Evolutionary conservation across 2,797 vertebrate species (phyloP), one percentile per base, ranked within the genome.

Genomic region (Chaunax sp.): DNA sequence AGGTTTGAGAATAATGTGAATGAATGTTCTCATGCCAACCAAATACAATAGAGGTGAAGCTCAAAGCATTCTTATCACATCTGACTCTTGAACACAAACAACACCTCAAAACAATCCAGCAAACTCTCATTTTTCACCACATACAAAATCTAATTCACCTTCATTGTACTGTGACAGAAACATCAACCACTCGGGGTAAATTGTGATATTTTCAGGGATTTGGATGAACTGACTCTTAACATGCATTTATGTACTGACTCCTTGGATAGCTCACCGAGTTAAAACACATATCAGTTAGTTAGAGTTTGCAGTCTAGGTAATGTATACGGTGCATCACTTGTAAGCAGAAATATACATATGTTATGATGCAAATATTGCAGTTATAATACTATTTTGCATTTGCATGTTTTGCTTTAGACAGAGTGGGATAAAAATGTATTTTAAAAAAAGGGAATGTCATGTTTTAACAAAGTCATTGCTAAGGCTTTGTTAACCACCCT

Each of bases 391-490:
- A 2, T 3, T 23, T 18, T 50, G 3, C 7, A 41, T n/a, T 47
- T 47, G 28, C 5, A 30, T 5, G 9, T 41, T 3, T n/a, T 14
- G 20, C 11, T 37, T 45, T 19, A 70, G 33, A 55, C 5, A 26
- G 10, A 40, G 20, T n/a, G n/a, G n/a, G n/a, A n/a, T 7, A 33
- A 23, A 49, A 15, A 30, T 0, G n/a, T 11, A 43, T 66, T 30
- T 46, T n/a, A 8, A 65, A 63, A 66, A 18, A 40, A 14, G 40
- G 14, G 6, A 46, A 49, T 60, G 15, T 51, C 25, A 54, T 3
- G 38, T 26, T 46, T 38, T 12, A 63, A n/a, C 26, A 52, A 55
- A 69, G 28, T 47, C 37, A 35, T 49, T 70, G 35, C 37, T 62
- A 28, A 52, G 49, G 16, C 20, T 33, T 37, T 2, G 38, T 51